These are phyloP conservation scores for Burhinus oedicnemus DNA, from an alignment of 2,113 vertebrate species.

Conservation along the genomic window DNA sequence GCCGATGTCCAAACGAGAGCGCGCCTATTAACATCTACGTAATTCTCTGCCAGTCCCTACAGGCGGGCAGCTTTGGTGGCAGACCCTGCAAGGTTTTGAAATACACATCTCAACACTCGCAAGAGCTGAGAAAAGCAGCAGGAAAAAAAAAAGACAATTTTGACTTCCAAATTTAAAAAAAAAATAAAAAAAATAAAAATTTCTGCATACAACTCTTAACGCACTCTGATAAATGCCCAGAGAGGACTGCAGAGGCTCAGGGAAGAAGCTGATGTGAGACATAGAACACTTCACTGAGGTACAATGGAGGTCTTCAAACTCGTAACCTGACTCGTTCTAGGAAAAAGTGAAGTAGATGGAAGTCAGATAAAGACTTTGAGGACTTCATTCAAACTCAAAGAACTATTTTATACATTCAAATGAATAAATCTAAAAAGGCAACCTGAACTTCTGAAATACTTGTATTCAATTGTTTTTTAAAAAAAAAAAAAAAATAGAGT, in stretches of 20 bases:
- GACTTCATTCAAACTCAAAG: background rate
- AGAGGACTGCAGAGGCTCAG: background rate
- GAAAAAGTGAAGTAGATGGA: background rate
- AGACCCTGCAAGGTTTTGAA: background rate
- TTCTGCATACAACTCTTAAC: background rate
- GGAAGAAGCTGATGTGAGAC: background rate
- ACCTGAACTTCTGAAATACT: background rate
- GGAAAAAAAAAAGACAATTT: background rate
- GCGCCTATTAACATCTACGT: no score
- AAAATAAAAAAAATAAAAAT: no score
- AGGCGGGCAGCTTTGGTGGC: background rate
- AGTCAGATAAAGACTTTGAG: background rate
- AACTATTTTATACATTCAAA: background rate
- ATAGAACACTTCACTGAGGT: background rate
- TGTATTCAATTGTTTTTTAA: background rate
- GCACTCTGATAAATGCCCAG: background rate
- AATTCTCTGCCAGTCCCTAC: background rate
- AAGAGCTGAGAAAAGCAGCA: background rate
- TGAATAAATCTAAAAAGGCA: background rate
- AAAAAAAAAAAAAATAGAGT: background rate
- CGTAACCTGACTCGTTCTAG: background rate
- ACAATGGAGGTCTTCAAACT: background rate
- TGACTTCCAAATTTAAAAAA: background rate
- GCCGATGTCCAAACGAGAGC: background rate
- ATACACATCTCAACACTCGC: no score